Conservation (phyloP, 92 coral and sea anemone species). For the Epizoanthus scotinus region DNA sequence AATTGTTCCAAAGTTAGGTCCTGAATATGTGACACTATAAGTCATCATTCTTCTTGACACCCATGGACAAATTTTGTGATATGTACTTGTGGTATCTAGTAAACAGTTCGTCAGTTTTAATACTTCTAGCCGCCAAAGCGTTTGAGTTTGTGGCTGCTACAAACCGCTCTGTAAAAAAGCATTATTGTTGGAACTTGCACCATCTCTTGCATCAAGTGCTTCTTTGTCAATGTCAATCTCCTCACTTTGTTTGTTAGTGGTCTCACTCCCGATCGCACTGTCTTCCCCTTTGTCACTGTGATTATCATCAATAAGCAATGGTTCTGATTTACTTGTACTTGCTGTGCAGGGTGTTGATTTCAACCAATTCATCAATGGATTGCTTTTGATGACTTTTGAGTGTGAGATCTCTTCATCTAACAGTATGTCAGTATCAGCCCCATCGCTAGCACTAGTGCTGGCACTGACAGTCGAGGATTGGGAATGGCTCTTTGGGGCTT, state of each 20-base stretch:
- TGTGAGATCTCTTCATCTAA: constrained; percentile 30
- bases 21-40: constrained; percentile 41
- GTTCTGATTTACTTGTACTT: background rate
- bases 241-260: too few species aligned
- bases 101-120: background rate
- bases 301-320: too few species aligned
- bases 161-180: too few species aligned
- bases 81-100: constrained; percentile 52
- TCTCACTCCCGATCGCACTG: too few species aligned
- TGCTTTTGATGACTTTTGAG: constrained; percentile 8
- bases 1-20: constrained; percentile 57
- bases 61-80: constrained; percentile 46
- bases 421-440: constrained; percentile 39
- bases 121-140: too few species aligned
- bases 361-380: background rate
- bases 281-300: too few species aligned
- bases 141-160: too few species aligned
- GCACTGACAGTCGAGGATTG: constrained; percentile 17
- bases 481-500: background rate
- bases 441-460: constrained; percentile 20
- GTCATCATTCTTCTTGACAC: constrained; percentile 32
- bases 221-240: too few species aligned
- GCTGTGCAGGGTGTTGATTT: background rate
- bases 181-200: too few species aligned
- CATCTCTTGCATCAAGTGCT: too few species aligned